Evolutionary conservation across 2,888 invertebrate genomes (phyloP).

Genomic region (Tipula lateralis): DNA sequence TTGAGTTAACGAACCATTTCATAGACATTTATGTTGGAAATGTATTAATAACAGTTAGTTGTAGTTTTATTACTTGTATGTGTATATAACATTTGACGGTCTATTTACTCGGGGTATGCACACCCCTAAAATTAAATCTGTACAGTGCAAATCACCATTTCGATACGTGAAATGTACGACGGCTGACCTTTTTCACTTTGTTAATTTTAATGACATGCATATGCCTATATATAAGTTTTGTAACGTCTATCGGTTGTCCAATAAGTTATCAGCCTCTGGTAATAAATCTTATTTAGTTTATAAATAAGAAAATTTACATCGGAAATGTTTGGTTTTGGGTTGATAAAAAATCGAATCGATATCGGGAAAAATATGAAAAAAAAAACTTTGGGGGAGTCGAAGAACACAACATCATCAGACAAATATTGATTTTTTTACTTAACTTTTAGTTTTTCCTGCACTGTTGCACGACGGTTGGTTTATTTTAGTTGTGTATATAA

Average conservation of each 20-base stretch:
- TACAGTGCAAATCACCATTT: neutral
- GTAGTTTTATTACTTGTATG: neutral
- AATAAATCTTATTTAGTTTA: neutral
- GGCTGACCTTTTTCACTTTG: neutral
- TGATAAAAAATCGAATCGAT: neutral
- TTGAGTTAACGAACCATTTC: neutral
- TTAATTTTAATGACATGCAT: slow-evolving; percentile 4
- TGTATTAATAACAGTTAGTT: neutral
- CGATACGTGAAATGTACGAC: neutral
- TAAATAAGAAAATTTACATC: neutral
- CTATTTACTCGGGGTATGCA: neutral
- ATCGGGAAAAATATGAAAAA: no score
- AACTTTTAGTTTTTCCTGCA: neutral
- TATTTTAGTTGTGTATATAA: neutral
- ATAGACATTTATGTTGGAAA: neutral
- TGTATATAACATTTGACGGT: neutral
- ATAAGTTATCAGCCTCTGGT: neutral
- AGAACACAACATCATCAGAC: neutral
- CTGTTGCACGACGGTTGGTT: neutral
- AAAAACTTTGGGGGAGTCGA: neutral
- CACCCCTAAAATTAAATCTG: neutral
- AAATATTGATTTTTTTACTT: slow-evolving; percentile 2
- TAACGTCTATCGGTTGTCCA: neutral
- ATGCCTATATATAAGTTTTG: no score
- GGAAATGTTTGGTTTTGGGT: slow-evolving; percentile 11